Evolutionary conservation across 2,797 vertebrate genomes (phyloP), one percentile per base, ranked within the genome.

Genomic region (Pangasius krempfi): DNA sequence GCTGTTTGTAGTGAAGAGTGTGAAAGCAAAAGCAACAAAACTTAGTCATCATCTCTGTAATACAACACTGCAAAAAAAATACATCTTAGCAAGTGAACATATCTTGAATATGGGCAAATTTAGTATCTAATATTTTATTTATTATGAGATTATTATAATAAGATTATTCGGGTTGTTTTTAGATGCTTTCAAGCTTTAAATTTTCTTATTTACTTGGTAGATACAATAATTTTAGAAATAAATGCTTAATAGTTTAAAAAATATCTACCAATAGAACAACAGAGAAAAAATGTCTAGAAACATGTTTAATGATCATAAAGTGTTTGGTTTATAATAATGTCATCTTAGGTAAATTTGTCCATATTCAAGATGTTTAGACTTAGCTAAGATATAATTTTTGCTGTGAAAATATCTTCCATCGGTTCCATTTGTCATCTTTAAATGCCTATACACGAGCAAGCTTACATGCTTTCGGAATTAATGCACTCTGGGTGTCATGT

Each of bases 11-110:
- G 7, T 44, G 16, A 82, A 86, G 16, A n/a, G 78, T 27, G n/a
- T 40, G 25, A 70, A 85, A 86, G 66, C 58, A 58, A 85, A 88
- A 66, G n/a, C 30, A 76, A 50, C 22, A 44, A 18, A 60, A 33
- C 37, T 52, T 33, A n/a, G 33, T 66, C 58, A 70, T 40, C 22
- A 66, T 80, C 22, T 80, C 30, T 37, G 47, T 80, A 37, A 68
- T 68, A 40, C 62, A 87, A 25, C 20, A 79, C 50, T 33, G n/a
- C n/a, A 33, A 76, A 54, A 75, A 30, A n/a, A 78, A 4, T 9
- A 33, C 25, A 22, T 66, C 82, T 8, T n/a, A 14, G 2, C 18
- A 40, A 30, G 44, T 25, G 1, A 18, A 20, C 8, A 47, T 12
- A 50, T n/a, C 13, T 76, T 12, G 13, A 76, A n/a, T 76, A 50